These are phyloP conservation scores for Colaptes auratus DNA, from an alignment of 2,113 vertebrate genomes.

Conservation along the genomic window DNA sequence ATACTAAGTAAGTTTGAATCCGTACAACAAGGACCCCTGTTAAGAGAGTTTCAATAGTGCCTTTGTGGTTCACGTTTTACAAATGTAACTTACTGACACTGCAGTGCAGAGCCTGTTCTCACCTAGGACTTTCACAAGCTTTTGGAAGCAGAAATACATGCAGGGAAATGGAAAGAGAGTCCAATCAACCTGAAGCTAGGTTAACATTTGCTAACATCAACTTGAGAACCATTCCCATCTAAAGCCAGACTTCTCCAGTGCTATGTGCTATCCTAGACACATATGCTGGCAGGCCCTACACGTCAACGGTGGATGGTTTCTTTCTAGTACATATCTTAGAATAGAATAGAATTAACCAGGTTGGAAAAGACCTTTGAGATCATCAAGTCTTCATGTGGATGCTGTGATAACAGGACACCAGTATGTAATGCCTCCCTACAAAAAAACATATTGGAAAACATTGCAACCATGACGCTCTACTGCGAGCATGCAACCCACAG, in stretches of 20 bases:
- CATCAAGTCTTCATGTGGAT: neutral
- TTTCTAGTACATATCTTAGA: neutral
- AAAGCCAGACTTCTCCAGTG: neutral
- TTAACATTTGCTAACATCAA: neutral
- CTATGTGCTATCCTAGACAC: neutral
- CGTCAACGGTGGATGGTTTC: accelerated
- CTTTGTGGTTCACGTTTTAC: neutral
- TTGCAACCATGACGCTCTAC: neutral
- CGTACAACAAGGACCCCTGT: neutral
- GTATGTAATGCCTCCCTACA: neutral
- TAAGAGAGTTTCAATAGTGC: neutral
- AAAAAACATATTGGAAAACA: neutral
- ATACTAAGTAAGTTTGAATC: neutral
- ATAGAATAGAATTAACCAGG: too few species aligned
- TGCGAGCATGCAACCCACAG: neutral
- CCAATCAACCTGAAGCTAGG: neutral
- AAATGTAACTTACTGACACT: neutral
- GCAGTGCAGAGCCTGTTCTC: neutral
- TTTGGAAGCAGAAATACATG: neutral
- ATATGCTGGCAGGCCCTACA: neutral
- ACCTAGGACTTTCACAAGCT: neutral
- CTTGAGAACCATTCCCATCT: neutral
- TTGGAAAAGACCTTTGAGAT: too few species aligned
- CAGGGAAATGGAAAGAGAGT: neutral
- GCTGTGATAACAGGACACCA: neutral